Percentiles rank a stretch among this genome's conserved stretches.
phyloP scores from a whole-genome alignment of 2,113 vertebrate species.

The Clarias batrachus region DNA sequence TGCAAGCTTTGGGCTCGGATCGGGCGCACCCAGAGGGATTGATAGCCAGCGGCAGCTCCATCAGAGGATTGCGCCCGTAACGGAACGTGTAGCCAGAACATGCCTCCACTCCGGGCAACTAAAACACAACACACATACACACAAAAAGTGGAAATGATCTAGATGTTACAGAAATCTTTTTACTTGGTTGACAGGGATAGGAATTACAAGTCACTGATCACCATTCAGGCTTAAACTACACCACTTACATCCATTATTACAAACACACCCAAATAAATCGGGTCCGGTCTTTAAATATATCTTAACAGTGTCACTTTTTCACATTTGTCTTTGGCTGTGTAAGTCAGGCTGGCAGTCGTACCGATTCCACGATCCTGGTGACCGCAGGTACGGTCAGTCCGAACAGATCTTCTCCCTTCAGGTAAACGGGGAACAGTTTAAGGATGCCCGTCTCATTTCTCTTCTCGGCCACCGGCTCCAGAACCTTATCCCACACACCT shows the following conservation, averaged over 20 bases:
- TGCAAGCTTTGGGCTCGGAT: slow-evolving; percentile 89
- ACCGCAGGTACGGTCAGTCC: slow-evolving; percentile 89
- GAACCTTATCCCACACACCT: slow-evolving; percentile 95
- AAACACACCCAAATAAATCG: not conserved
- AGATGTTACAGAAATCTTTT: not conserved
- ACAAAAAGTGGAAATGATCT: not conserved
- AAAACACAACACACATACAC: slow-evolving; percentile 24
- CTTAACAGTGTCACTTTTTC: not conserved
- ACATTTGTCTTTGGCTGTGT: not conserved
- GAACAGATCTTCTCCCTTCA: slow-evolving; percentile 96
- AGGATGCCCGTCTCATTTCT: slow-evolving; percentile 82
- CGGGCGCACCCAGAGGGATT: slow-evolving; percentile 94
- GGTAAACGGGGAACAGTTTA: slow-evolving; percentile 88
- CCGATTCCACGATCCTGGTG: slow-evolving; percentile 91
- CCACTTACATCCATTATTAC: not conserved
- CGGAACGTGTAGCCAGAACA: slow-evolving; percentile 93
- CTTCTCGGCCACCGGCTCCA: slow-evolving; percentile 85
- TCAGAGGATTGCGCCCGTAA: slow-evolving; percentile 92
- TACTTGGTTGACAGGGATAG: not conserved
- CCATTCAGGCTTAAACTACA: not conserved
- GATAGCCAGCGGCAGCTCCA: slow-evolving; percentile 95
- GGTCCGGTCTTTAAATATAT: not conserved
- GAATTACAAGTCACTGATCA: not conserved
- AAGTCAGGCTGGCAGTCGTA: slow-evolving; percentile 64
- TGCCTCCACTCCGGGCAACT: slow-evolving; percentile 94